Percentiles rank a stretch among this genome's conserved stretches.
Conservation (phyloP, 2,888 invertebrate genomes). For the Petrophora chlorosata region DNA sequence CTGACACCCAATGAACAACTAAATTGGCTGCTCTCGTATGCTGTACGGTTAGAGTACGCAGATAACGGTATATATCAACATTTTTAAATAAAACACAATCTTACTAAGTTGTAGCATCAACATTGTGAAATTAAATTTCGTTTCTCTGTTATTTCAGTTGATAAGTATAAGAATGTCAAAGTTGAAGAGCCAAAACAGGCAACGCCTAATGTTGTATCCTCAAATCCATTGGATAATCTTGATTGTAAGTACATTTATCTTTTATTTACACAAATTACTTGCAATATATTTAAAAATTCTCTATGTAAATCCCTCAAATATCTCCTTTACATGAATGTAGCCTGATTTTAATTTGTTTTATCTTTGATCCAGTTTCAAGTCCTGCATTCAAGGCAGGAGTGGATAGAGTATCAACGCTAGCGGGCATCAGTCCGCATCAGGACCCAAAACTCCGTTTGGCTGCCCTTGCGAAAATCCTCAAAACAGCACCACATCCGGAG, state of each 20-base stretch:
- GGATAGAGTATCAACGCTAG: slow-evolving; percentile 88
- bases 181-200: slow-evolving; percentile 85
- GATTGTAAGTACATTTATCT: slow-evolving; percentile 87
- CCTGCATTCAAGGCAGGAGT: slow-evolving; percentile 93
- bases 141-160: slow-evolving; percentile 75
- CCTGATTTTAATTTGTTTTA: not conserved
- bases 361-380: slow-evolving; percentile 91
- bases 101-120: no score
- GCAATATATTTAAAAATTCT: no score
- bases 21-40: slow-evolving; percentile 94
- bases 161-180: slow-evolving; percentile 87
- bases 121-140: slow-evolving; percentile 20
- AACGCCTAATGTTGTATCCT: slow-evolving; percentile 89
- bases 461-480: slow-evolving; percentile 89
- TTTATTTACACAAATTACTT: not conserved
- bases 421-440: slow-evolving; percentile 72
- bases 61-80: slow-evolving; percentile 87
- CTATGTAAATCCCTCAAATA: no score
- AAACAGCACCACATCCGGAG: slow-evolving; percentile 92
- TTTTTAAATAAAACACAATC: not conserved
- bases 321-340: no score
- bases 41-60: slow-evolving; percentile 91
- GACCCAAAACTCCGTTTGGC: slow-evolving; percentile 75
- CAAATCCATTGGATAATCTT: slow-evolving; percentile 93
- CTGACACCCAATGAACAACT: slow-evolving; percentile 86